These are phyloP conservation scores for Squalus acanthias DNA, from an alignment of 2,797 vertebrate species.

Conservation along the genomic window DNA sequence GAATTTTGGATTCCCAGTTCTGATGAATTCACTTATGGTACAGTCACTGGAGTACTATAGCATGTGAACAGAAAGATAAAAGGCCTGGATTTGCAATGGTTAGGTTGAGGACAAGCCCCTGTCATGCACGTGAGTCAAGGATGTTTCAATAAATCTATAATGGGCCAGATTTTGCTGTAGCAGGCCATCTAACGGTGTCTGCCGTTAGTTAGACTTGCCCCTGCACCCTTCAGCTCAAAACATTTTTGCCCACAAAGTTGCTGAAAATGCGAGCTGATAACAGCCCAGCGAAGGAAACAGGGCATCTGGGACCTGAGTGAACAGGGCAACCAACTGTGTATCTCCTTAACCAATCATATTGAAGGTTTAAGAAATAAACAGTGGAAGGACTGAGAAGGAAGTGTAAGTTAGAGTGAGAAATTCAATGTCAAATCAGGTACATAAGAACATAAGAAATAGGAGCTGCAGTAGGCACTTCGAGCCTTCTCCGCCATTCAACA, in stretches of 20 bases:
- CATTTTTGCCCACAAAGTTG: background rate
- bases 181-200: background rate
- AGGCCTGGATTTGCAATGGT: background rate
- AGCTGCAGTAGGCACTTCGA: too few species aligned
- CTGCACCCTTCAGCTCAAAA: background rate
- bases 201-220: background rate
- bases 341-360: too few species aligned
- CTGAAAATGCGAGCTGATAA: background rate
- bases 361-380: too few species aligned
- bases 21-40: background rate
- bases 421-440: background rate
- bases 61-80: background rate
- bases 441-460: too few species aligned
- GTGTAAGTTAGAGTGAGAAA: background rate
- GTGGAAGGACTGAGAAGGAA: too few species aligned
- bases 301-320: too few species aligned
- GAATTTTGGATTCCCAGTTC: background rate
- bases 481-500: too few species aligned
- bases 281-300: background rate
- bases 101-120: background rate
- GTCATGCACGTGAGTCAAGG: background rate
- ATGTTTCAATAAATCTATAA: background rate
- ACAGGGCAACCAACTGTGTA: too few species aligned
- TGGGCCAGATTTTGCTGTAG: background rate
- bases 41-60: background rate